These are phyloP conservation scores for Bostrychus sinensis DNA, from an alignment of 2,113 vertebrate genomes.

Conservation along the genomic window DNA sequence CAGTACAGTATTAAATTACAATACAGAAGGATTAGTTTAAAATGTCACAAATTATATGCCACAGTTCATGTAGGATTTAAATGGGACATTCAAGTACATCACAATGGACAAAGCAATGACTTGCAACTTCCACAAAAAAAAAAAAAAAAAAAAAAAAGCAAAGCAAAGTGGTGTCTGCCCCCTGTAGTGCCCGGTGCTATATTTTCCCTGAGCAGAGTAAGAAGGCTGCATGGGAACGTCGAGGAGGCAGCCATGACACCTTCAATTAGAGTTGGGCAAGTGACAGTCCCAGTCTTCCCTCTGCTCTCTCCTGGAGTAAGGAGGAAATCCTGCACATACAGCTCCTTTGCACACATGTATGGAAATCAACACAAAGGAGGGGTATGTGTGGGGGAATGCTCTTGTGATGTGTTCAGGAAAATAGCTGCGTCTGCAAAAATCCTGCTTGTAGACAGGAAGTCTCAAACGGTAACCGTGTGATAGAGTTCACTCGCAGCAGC, in stretches of 20 bases:
- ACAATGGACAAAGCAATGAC: not conserved
- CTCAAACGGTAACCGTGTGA: not conserved
- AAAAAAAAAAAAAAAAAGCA: constrained; percentile 55
- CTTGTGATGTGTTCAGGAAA: constrained; percentile 10
- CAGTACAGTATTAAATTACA: no score
- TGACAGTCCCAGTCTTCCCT: constrained; percentile 19
- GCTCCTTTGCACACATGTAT: not conserved
- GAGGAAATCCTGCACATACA: constrained; percentile 3
- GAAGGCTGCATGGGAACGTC: constrained; percentile 63
- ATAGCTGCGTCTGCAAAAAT: not conserved
- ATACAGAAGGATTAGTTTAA: no score
- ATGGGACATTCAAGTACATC: not conserved
- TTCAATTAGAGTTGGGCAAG: constrained; percentile 54
- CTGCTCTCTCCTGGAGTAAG: constrained; percentile 9
- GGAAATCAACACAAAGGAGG: not conserved
- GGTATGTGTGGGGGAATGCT: not conserved
- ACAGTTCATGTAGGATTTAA: no score
- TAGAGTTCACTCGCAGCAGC: not conserved
- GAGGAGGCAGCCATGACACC: constrained; percentile 44
- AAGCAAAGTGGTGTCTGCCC: constrained; percentile 38
- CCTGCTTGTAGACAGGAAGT: not conserved
- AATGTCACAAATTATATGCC: no score
- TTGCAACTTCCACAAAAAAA: constrained; percentile 51
- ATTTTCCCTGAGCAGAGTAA: constrained; percentile 49
- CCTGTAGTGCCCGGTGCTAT: constrained; percentile 65